phyloP scores from a whole-genome alignment of 2,113 vertebrate species.

The Apistogramma diplotaenia region DNA sequence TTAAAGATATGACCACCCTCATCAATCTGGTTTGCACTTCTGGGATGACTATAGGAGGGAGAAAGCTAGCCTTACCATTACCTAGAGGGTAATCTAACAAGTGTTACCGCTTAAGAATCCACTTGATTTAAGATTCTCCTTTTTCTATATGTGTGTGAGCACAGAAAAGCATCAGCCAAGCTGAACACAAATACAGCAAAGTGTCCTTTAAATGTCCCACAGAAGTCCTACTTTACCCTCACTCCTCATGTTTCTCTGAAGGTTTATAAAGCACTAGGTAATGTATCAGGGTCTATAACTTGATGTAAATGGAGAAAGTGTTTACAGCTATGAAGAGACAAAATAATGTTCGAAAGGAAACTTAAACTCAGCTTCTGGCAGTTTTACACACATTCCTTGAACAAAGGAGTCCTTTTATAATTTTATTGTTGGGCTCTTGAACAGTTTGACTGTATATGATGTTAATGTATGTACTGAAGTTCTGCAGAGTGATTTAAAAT shows the following conservation, averaged over 20 bases:
- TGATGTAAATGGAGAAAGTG: constrained; percentile 46
- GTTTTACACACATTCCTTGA: constrained; percentile 1
- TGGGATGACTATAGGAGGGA: background rate
- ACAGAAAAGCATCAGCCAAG: background rate
- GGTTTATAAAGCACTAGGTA: constrained; percentile 21
- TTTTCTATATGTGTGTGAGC: background rate
- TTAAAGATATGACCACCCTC: constrained; percentile 37
- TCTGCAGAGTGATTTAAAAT: background rate
- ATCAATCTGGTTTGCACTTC: constrained; percentile 46
- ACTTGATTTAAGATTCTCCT: constrained; percentile 38
- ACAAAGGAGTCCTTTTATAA: constrained; percentile 30
- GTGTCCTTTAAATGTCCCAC: constrained; percentile 21
- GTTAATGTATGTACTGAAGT: background rate
- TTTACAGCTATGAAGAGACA: constrained; percentile 41
- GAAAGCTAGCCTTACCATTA: constrained; percentile 17
- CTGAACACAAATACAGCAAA: constrained; percentile 16
- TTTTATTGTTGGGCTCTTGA: constrained; percentile 26
- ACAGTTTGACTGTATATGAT: background rate
- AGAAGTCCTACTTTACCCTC: constrained; percentile 19
- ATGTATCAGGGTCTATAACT: constrained; percentile 18
- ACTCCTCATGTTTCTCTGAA: constrained; percentile 25
- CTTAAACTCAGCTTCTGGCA: constrained; percentile 9
- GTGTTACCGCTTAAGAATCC: constrained; percentile 20
- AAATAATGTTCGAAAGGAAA: constrained; percentile 41
- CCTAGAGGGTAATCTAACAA: constrained; percentile 26